These are phyloP conservation scores for Diplodus sargus DNA, from an alignment of 2,797 vertebrate species.

Conservation along the genomic window DNA sequence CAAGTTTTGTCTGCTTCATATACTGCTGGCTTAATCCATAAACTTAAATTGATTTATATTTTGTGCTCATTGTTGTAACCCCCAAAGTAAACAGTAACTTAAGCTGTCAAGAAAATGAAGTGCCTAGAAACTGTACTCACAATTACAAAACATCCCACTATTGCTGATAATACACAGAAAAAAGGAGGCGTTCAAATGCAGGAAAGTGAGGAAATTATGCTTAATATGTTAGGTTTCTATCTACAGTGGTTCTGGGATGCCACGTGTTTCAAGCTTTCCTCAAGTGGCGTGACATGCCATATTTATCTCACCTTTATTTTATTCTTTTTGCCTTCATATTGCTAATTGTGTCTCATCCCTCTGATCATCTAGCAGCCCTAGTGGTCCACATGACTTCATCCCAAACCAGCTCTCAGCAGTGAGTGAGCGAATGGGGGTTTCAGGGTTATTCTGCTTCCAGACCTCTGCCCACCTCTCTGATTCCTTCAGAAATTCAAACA, in stretches of 20 bases:
- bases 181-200: not conserved
- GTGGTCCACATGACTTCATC: not conserved
- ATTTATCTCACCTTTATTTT: not conserved
- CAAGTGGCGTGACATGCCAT: not conserved
- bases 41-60: too few relatives aligned
- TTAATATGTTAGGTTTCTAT: too few relatives aligned
- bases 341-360: not conserved
- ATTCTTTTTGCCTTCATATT: not conserved
- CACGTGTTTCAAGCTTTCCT: not conserved
- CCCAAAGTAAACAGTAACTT: too few relatives aligned
- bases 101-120: too few relatives aligned
- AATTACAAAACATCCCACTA: too few relatives aligned
- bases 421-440: not conserved
- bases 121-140: too few relatives aligned
- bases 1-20: too few relatives aligned
- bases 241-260: too few relatives aligned
- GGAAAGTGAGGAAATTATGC: not conserved
- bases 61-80: too few relatives aligned
- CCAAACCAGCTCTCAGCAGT: not conserved
- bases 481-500: not conserved
- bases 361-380: not conserved
- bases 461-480: not conserved
- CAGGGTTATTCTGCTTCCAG: not conserved
- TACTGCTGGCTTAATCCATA: too few relatives aligned
- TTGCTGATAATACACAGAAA: too few relatives aligned